Conservation (phyloP, 2,888 invertebrate species). For the Cheiracanthium punctorium region DNA sequence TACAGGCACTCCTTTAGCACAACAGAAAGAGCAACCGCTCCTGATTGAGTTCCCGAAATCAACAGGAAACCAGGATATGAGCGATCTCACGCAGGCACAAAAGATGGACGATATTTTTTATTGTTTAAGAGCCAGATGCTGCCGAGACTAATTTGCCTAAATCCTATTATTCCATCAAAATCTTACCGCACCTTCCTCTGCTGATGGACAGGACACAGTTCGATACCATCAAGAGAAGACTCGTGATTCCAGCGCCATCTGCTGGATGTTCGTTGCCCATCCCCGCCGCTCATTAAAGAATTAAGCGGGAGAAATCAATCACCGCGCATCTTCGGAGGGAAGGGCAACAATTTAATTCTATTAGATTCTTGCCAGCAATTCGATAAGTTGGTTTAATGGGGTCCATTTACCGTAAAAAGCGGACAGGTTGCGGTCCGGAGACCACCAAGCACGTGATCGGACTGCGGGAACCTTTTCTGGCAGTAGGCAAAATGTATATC, state of each 20-base stretch:
- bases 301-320: slow-evolving; percentile 65
- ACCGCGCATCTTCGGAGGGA: slow-evolving; percentile 42
- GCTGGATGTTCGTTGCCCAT: slow-evolving; percentile 47
- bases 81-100: background rate
- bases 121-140: slow-evolving; percentile 17
- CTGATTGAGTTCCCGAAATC: slow-evolving; percentile 1
- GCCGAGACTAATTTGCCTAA: slow-evolving; percentile 24
- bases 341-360: slow-evolving; percentile 65
- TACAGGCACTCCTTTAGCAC: background rate
- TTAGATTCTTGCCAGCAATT: slow-evolving; percentile 42
- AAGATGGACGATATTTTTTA: background rate
- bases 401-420: slow-evolving; percentile 51
- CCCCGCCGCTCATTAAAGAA: slow-evolving; percentile 64
- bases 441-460: slow-evolving; percentile 50
- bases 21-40: slow-evolving; percentile 5
- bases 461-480: slow-evolving; percentile 5
- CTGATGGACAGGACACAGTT: background rate
- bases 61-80: background rate
- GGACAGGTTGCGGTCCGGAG: slow-evolving; percentile 53
- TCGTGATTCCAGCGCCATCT: slow-evolving; percentile 50
- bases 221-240: background rate
- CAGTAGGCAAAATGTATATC: background rate
- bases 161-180: slow-evolving; percentile 19
- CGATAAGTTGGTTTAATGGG: slow-evolving; percentile 46
- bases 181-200: background rate